Percentiles rank a stretch among this genome's conserved stretches.
Conservation (phyloP, 2,113 vertebrate species). For the Oreochromis aureus region DNA sequence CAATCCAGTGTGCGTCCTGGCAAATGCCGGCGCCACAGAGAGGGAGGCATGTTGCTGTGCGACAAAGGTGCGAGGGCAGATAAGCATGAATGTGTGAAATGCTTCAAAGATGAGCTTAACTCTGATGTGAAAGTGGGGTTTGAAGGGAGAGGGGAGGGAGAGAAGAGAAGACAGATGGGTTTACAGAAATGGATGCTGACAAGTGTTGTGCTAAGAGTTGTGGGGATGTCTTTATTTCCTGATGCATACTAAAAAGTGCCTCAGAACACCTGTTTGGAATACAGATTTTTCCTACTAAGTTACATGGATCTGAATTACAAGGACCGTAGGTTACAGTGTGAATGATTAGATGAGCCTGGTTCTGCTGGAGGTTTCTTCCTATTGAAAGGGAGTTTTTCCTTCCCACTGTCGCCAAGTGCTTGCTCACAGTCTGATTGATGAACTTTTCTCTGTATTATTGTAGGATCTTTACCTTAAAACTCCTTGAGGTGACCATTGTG, state of each 20-base stretch:
- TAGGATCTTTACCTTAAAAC: neutral
- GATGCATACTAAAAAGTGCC: neutral
- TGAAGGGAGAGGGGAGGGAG: neutral
- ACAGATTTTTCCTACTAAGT: neutral
- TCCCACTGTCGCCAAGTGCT: neutral
- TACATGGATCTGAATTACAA: neutral
- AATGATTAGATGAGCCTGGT: neutral
- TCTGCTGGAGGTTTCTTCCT: neutral
- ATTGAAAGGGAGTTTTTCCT: neutral
- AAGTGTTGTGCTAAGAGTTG: constrained; percentile 6
- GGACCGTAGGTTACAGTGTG: neutral
- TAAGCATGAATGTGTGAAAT: constrained; percentile 53
- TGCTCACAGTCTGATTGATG: neutral
- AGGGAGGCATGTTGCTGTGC: constrained; percentile 45
- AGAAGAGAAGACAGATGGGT: neutral
- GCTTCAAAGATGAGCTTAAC: constrained; percentile 42
- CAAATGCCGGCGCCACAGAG: constrained; percentile 13
- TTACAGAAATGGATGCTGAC: neutral
- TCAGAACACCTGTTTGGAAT: neutral
- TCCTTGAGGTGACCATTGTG: neutral
- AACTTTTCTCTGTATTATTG: neutral
- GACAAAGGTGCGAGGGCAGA: constrained; percentile 57
- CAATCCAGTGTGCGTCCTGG: constrained; percentile 36
- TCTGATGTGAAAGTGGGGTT: constrained; percentile 18
- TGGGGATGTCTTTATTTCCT: constrained; percentile 21